phyloP scores from a whole-genome alignment of 2,113 vertebrate species.

The Ceyx melanurus region DNA sequence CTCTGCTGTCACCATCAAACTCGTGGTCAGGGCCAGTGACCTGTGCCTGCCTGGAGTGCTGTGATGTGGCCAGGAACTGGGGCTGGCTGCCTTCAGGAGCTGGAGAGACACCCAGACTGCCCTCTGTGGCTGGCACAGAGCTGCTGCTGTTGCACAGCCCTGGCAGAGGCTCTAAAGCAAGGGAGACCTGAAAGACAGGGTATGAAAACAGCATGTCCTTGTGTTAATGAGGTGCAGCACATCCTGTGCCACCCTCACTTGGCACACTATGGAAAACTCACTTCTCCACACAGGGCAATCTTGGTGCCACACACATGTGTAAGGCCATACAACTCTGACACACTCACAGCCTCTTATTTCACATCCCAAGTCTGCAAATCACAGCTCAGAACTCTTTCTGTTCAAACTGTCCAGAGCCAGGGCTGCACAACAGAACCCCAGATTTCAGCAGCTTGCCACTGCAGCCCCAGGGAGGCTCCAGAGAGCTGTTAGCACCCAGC shows the following conservation, averaged over 20 bases:
- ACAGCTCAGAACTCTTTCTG: no score
- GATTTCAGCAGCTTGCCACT: neutral
- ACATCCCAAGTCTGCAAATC: neutral
- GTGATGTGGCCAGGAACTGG: no score
- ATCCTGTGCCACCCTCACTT: neutral
- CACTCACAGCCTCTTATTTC: neutral
- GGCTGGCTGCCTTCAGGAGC: no score
- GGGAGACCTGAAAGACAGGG: conserved; percentile 80
- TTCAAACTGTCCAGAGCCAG: neutral
- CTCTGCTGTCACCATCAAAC: no score
- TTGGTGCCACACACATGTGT: neutral
- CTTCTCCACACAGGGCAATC: neutral
- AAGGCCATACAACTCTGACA: neutral
- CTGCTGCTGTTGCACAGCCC: conserved; percentile 45
- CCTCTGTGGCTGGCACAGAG: no score
- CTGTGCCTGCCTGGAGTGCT: no score
- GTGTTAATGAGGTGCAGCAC: neutral
- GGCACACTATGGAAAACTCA: neutral
- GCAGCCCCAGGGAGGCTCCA: neutral
- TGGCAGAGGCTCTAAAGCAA: conserved; percentile 85
- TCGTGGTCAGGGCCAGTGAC: no score
- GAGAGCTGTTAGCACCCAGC: neutral
- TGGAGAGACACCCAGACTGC: no score
- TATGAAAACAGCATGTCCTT: accelerated
- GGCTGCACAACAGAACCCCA: neutral